Evolutionary conservation across 2,888 invertebrate genomes (phyloP), one percentile per base, ranked within the genome.

Genomic region (Heliconius ismenius): DNA sequence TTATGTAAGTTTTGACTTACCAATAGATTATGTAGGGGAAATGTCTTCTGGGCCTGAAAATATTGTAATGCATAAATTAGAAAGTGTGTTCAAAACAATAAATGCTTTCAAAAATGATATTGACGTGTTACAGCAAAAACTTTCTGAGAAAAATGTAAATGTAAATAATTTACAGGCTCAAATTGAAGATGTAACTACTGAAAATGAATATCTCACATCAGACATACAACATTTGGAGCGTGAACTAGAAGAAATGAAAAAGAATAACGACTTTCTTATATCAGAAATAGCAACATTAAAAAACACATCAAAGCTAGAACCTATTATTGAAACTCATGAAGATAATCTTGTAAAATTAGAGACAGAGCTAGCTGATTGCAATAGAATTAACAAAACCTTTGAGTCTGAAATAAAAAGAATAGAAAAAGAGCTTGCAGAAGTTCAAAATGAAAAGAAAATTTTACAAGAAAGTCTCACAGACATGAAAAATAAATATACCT

Each of bases 291-390:
- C 96, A 65, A 94, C 95, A 70, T 93, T 95, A 74, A 96, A 96
- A 84, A 95, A 94, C 84, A 91, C 92, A n/a, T 94, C 95, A n/a
- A 96, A 96, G 82, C 88, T 96, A 81, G 95, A 96, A 87, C 96
- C 96, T 1, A 96, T 97, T 74, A 95, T 95, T 73, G 96, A 97
- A 90, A 95, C 96, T 2, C 96, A 96, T 83, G 96, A 96, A 90
- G 96, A 96, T 82, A 96, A 95, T 80, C 89, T 96, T 79, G 91
- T 94, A 0, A 94, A 95, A 82, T 86, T 96, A 82, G 96, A 96
- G 89, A 91, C 93, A 0, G 96, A 96, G 86, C 85, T 96, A 69
- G 97, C 96, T 73, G 95, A 95, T 83, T 94, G 93, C 67, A 95
- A 91, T 79, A 94, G 89, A 81, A 88, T 95, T n/a, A 96, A 95